Evolutionary conservation across 1,140 invertebrate species (phyloP), one percentile per base, ranked within the genome.

Genomic region (Leptestheria dahalacensis): DNA sequence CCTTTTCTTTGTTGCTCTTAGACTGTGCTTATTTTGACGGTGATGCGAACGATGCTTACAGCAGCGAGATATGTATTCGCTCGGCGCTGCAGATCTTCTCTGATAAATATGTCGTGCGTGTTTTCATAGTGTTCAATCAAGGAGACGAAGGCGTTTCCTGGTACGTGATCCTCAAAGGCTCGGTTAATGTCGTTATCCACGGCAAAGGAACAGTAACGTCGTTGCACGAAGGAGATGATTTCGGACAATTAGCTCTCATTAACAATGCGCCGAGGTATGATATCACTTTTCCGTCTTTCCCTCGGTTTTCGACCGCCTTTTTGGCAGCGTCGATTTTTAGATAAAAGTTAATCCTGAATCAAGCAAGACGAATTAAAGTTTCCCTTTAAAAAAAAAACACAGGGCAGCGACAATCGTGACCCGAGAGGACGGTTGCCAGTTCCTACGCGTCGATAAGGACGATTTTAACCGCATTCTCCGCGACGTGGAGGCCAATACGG

Each of bases 401-500:
- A 86, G 87, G 70, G 87, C 88, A 59, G 88, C 88, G 2, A 89
- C 88, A 12, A 91, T 91, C 61, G 80, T 88, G 6, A 76, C 88
- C 4, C 74, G 83, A 64, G 87, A 92, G 69, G 83, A 88, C 68
- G 87, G 88, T 71, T 88, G 86, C 65, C 87, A 91, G 69, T 85
- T 91, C 67, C 71, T 91, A 28, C 75, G 87, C 28, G 88, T 91
- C 1, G 88, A 92, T 69, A 92, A 91, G 71, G 83, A 88, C 59
- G 83, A 90, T 69, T 92, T 92, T 69, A 89, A 91, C 73, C 74
- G 86, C 64, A 90, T 88, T 58, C 72, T 88, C 41, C 71, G 84
- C 63, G 88, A 91, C 74, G 86, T 90, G 6, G 88, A 91, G 73
- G 86, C 88, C 15, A 91, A 91, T 68, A 92, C 88, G 18, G 84